Base-by-base conservation (phyloP, 37 sponge, comb jelly and placozoan species). In the Oopsacas minuta region DNA sequence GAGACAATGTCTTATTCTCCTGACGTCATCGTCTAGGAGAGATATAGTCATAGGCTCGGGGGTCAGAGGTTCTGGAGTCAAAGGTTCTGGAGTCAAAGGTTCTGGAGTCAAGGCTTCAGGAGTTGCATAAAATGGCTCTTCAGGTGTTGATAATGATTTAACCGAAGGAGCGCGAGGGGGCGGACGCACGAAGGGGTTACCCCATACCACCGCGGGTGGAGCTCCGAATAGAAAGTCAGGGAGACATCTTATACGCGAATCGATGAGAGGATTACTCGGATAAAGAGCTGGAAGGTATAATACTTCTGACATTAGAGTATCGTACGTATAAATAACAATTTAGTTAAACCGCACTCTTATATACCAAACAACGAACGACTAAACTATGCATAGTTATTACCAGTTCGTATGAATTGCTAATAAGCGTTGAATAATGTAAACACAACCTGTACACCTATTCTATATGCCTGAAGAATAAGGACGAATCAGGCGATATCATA, bases 191-290 rank as follows among this genome's bases (percentile, higher is more conserved):
- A 61, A 61, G 5, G 75, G 75, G 30, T 61, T 61, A 5, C 75
- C 75, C 75, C 75, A 61, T 10, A 12, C 75, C 75, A 61, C 20
- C 1, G 75, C 32, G 1, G 75, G 75, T 32, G 75, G 75, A 12
- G 75, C 75, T 20, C 75, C 75, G 75, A 61, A 61, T 61, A 61
- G 75, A 61, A 20, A 61, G 75, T 61, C 75, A 5, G 75, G 75
- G 17, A 61, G 22, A 61, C 75, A 25, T 61, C 75, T 61, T 7
- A 61, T 61, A 34, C 75, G 75, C 22, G 75, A 61, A 12, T 61
- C 75, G 28, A 61, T 7, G 7, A 61, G 22, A 61, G 75, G 75
- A 12, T 61, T 61, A n/a, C 75, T 61, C 75, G 75, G 75, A 10
- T n/a, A 10, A 3, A 61, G 28, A 25, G 75, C 75, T 61, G 75